A percentile compares a stretch with the other conserved stretches of the same genome.
Evolutionary conservation across 2,113 vertebrate genomes (phyloP).

Genomic region (Gambusia affinis): DNA sequence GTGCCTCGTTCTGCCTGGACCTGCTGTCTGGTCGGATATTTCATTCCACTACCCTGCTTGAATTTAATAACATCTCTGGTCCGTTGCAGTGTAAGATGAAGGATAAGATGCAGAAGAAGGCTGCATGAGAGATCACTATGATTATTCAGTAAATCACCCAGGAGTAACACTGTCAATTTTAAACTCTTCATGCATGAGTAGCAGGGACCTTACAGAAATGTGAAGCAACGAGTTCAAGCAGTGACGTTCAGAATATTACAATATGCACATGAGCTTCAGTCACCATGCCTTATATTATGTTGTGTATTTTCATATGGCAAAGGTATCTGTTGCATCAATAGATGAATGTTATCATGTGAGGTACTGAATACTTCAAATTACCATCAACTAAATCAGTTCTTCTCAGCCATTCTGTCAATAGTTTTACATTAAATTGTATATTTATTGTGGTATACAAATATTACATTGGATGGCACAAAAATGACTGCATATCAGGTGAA

Average conservation of each 20-base stretch:
- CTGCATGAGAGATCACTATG: not conserved
- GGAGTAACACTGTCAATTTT: constrained; percentile 13
- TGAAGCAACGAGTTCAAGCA: not conserved
- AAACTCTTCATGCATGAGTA: constrained; percentile 1
- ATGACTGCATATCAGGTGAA: not conserved
- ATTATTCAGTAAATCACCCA: constrained; percentile 33
- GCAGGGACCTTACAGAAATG: not conserved
- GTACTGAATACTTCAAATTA: not conserved
- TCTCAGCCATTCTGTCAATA: not conserved
- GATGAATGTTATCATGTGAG: not conserved
- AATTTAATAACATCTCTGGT: constrained; percentile 13
- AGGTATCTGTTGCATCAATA: not conserved
- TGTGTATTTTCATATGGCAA: too few species aligned
- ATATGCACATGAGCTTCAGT: too few species aligned
- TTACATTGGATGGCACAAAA: not conserved
- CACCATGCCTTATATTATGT: too few species aligned
- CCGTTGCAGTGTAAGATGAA: constrained; percentile 19
- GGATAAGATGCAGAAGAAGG: constrained; percentile 7
- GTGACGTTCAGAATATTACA: too few species aligned
- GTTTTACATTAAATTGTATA: not conserved
- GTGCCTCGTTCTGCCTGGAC: not conserved
- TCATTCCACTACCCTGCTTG: not conserved
- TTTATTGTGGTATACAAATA: not conserved
- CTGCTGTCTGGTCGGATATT: not conserved
- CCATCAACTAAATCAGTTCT: not conserved